Evolutionary conservation across 2,113 vertebrate genomes (phyloP).

Genomic region (Empidonax alnorum): DNA sequence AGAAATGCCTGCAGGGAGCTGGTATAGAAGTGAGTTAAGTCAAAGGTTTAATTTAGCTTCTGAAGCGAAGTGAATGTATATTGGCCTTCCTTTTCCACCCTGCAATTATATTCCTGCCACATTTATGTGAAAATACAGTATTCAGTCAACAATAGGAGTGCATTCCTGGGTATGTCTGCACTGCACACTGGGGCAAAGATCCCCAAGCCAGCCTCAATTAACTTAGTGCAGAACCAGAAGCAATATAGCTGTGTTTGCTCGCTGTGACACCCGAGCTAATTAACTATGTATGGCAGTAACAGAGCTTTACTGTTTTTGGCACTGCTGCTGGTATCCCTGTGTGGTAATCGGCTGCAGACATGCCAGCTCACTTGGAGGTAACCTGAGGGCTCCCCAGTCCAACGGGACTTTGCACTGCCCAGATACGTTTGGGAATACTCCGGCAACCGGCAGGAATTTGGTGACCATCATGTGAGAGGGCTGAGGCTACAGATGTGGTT

Average conservation of each 20-base stretch:
- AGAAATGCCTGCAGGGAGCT: constrained; percentile 65
- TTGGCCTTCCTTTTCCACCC: constrained; percentile 49
- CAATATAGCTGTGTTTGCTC: constrained; percentile 33
- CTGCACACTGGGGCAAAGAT: constrained; percentile 36
- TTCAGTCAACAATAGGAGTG: constrained; percentile 33
- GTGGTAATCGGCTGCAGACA: constrained; percentile 11
- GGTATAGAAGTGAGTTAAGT: constrained; percentile 51
- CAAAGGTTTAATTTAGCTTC: constrained; percentile 6
- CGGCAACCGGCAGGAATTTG: neutral
- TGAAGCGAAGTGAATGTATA: constrained; percentile 53
- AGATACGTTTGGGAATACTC: neutral
- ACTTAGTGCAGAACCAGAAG: constrained; percentile 36
- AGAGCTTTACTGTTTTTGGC: constrained; percentile 57
- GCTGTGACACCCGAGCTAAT: constrained; percentile 51
- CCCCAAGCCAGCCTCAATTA: constrained; percentile 57
- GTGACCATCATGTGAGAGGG: neutral
- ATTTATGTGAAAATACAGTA: constrained; percentile 64
- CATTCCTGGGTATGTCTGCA: constrained; percentile 56
- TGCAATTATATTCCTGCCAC: constrained; percentile 52
- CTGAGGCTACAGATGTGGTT: constrained; percentile 10
- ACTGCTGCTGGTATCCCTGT: neutral
- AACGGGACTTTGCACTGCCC: neutral
- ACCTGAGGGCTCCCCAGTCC: neutral
- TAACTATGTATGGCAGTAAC: constrained; percentile 47
- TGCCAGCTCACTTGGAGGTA: constrained; percentile 33